These are phyloP conservation scores for Drosophila prostipennis DNA, from an alignment of 2,888 invertebrate species.

Conservation along the genomic window DNA sequence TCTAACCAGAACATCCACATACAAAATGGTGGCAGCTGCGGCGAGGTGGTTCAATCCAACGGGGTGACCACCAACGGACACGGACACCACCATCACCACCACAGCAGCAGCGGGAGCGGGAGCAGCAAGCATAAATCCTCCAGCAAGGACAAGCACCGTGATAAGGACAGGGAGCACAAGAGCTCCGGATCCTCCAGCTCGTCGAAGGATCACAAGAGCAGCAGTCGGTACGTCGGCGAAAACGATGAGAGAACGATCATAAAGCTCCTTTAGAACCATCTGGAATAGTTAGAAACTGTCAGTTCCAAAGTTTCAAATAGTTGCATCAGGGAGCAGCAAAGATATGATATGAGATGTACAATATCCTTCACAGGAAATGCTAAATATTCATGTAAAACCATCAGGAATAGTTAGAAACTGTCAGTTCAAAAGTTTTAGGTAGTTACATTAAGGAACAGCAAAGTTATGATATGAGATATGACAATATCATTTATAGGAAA, in stretches of 20 bases:
- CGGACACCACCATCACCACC: constrained; percentile 42
- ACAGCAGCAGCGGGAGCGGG: constrained; percentile 76
- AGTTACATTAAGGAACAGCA: no score
- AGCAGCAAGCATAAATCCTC: constrained; percentile 88
- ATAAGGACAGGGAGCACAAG: constrained; percentile 85
- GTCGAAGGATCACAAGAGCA: constrained; percentile 84
- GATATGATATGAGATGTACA: no score
- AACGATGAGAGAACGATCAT: no score
- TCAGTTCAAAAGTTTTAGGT: background rate
- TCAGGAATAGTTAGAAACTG: background rate
- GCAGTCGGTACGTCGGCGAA: constrained; percentile 74
- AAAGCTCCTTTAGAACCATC: background rate
- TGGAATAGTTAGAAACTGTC: no score
- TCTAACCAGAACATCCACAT: constrained; percentile 68
- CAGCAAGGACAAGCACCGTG: constrained; percentile 85
- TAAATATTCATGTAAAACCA: background rate
- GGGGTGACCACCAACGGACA: constrained; percentile 93
- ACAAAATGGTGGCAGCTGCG: constrained; percentile 79
- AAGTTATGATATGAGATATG: no score
- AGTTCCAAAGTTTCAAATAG: background rate
- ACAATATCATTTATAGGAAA: no score
- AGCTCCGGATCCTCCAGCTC: constrained; percentile 84
- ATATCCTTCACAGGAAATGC: no score
- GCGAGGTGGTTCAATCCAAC: constrained; percentile 86
- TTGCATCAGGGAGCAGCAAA: no score